phyloP scores from a whole-genome alignment of 2,888 invertebrate genomes.

The Piscicola geometra region DNA sequence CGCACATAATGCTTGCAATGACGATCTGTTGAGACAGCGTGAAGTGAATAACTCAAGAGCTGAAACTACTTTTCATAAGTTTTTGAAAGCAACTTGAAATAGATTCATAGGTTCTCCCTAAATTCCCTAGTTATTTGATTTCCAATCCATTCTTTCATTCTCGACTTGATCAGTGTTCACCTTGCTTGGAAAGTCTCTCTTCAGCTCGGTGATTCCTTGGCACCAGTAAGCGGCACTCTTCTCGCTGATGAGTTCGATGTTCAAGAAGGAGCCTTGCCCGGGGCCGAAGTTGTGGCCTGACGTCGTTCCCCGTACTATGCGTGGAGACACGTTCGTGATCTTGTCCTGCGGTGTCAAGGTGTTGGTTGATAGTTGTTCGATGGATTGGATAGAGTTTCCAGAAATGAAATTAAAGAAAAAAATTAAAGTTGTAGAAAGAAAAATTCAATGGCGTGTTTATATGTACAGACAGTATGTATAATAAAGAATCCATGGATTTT shows the following conservation, averaged over 20 bases:
- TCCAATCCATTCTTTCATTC: too few species aligned
- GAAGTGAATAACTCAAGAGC: too few species aligned
- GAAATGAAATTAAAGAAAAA: too few species aligned
- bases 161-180: too few species aligned
- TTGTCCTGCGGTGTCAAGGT: conserved; percentile 66
- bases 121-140: too few species aligned
- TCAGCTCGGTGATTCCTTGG: conserved; percentile 77
- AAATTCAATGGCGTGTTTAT: too few species aligned
- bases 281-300: conserved; percentile 87
- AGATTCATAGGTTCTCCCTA: too few species aligned
- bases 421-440: too few species aligned
- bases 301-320: conserved; percentile 88
- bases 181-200: conserved; percentile 83
- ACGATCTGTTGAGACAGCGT: conserved; percentile 73
- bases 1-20: conserved; percentile 93
- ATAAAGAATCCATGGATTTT: too few species aligned
- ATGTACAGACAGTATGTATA: too few species aligned
- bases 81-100: too few species aligned
- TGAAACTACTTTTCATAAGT: too few species aligned
- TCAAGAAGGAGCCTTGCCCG: conserved; percentile 91
- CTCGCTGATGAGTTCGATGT: conserved; percentile 96
- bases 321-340: conserved; percentile 92
- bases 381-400: not conserved
- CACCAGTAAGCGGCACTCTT: conserved; percentile 92
- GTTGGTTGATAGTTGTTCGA: not conserved